Evolutionary conservation across 1,140 invertebrate genomes (phyloP), one percentile per base, ranked within the genome.

Genomic region (Dufourea novaeangliae): DNA sequence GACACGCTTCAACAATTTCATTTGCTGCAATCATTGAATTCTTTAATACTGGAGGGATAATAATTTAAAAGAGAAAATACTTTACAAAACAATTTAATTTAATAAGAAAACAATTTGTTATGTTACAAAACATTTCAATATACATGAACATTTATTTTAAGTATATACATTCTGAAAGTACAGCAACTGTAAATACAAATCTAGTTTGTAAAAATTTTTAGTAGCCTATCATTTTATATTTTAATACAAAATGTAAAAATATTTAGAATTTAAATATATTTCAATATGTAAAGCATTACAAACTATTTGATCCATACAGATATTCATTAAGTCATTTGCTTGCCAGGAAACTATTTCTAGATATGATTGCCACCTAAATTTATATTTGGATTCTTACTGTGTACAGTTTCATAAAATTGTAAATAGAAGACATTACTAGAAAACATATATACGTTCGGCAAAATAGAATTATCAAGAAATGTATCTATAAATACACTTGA

Each of bases 281-380:
- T 67, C 25, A 20, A 62, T 64, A 63, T 80, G n/a, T 74, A n/a
- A 52, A 32, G 8, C 63, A 64, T 66, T 37, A 77, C 50, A 44
- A 68, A 68, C n/a, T 67, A 25, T 66, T 64, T 44, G 34, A 5
- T 34, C 34, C n/a, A 46, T 25, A 22, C 44, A 79, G 54, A 79
- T 50, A 32, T 59, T 62, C 37, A 68, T 66, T 56, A 67, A 67
- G 34, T 83, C 62, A 74, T 50, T 69, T 64, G 67, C 74, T 71
- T 84, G 79, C 83, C 86, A 86, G 78, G 37, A 79, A 85, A 79
- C 86, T 91, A 90, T 90, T 91, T 89, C 86, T 62, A 86, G 87
- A 83, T 74, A 76, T 88, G 85, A 88, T 79, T 62, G 81, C 78
- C 25, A 68, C 82, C 79, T 89, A 89, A 87, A 88, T 90, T 86